Base-by-base conservation (phyloP, 2,797 vertebrate genomes). In the Brachyrhaphis roseni region DNA sequence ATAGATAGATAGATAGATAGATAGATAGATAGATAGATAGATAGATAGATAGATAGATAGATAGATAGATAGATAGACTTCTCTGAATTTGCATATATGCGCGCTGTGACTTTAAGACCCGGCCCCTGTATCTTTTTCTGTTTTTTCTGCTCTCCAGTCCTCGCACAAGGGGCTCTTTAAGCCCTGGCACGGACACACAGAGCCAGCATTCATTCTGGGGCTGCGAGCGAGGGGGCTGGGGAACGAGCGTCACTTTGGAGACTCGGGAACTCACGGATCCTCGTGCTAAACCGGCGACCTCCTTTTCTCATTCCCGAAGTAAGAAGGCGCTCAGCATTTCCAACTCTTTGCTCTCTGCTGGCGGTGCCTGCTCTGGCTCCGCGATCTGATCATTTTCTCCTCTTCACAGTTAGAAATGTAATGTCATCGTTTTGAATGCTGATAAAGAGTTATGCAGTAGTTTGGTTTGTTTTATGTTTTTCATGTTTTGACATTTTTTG, bases 131-230 rank as follows among this genome's bases (percentile, higher is more conserved):
- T 71, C 64, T 79, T 88, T 79, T 85, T 82, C 20, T 2, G 2
- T 51, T 51, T 49, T 51, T 51, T 18, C 6, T 7, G 78, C 86
- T 82, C 84, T 84, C 85, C 80, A 82, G 43, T 85, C 81, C 88
- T 88, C 89, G 92, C 93, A 96, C 95, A 96, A 96, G 93, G 94
- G 92, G 93, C 92, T 88, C 95, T 96, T 96, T 96, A 96, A 96
- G 95, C 89, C 92, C 88, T 84, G 89, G 87, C 76, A 80, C 88
- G 31, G 85, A 75, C 89, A 95, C 95, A 96, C 95, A 96, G 95
- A 96, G 95, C 94, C 81, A 89, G 92, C 95, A 96, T 96, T 96
- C 95, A 96, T 96, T 84, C 88, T 71, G 75, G 88, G 91, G 91
- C 92, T 92, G 90, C 84, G 90, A 92, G 83, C 88, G 91, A 93